Conservation (phyloP, 2,113 vertebrate species). For the Otolemur garnettii region DNA sequence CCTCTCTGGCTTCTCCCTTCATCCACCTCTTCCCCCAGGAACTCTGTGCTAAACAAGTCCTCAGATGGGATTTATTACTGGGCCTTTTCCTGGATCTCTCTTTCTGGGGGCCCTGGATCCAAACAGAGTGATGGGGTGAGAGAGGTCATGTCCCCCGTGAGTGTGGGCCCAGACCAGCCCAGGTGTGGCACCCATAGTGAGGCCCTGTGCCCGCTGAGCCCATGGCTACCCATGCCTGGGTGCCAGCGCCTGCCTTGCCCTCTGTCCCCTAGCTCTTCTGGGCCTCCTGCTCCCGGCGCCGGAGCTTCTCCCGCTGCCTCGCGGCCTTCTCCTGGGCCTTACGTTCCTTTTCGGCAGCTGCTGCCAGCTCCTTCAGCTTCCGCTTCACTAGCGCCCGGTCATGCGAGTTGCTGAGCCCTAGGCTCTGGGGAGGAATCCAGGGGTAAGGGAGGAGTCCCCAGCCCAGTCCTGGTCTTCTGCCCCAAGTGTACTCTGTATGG, state of each 20-base stretch:
- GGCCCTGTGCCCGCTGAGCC: conserved; percentile 7
- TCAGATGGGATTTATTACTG: conserved; percentile 52
- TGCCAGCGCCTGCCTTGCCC: not conserved
- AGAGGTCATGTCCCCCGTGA: not conserved
- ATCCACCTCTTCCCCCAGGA: conserved; percentile 58
- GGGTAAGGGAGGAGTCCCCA: not conserved
- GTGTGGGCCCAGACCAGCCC: conserved; percentile 45
- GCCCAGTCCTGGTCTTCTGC: not conserved
- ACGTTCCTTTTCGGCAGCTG: conserved; percentile 90
- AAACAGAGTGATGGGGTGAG: conserved; percentile 25
- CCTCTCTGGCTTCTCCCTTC: not conserved
- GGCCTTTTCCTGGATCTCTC: conserved; percentile 58
- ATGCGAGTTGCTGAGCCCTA: conserved; percentile 92
- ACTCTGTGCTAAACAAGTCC: conserved; percentile 63
- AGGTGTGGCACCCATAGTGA: conserved; percentile 31
- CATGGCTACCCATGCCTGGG: not conserved
- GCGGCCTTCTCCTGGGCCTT: conserved; percentile 93
- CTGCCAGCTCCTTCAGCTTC: conserved; percentile 92
- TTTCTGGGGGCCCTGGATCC: conserved; percentile 49
- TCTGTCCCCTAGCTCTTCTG: conserved; percentile 87
- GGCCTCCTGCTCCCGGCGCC: conserved; percentile 88
- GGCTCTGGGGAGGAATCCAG: conserved; percentile 84
- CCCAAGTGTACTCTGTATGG: not conserved
- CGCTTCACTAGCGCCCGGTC: conserved; percentile 92
- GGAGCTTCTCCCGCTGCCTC: conserved; percentile 92